These are phyloP conservation scores for Emydoidea blandingii DNA, from an alignment of 2,797 vertebrate genomes.

Conservation along the genomic window DNA sequence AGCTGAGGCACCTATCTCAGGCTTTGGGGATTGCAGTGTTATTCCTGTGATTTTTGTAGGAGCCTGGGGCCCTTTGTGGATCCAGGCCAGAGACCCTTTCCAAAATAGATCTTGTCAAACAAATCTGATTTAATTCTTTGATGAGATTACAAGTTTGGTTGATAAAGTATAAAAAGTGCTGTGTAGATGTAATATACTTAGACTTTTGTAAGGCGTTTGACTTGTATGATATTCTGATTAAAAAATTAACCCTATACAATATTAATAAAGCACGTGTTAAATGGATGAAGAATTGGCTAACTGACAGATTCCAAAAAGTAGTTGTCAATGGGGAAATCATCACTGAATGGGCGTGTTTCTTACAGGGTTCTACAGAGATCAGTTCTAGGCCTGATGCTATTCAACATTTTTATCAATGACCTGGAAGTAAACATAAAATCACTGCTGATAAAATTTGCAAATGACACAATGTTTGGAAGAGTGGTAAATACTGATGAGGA, in stretches of 20 bases:
- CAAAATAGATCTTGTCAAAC: neutral
- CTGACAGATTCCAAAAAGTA: neutral
- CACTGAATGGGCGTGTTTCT: neutral
- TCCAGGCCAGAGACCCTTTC: neutral
- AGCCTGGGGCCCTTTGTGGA: too few species aligned
- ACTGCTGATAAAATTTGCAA: neutral
- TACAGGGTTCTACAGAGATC: neutral
- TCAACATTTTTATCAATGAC: neutral
- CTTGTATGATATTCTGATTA: rapidly evolving
- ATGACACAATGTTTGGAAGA: neutral
- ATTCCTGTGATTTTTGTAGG: too few species aligned
- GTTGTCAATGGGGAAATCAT: neutral
- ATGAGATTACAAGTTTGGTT: neutral
- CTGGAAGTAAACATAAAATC: neutral
- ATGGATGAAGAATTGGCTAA: neutral
- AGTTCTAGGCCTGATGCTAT: neutral
- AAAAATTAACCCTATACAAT: neutral
- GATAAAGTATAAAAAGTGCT: neutral
- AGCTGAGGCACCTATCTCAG: neutral
- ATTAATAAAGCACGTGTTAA: neutral
- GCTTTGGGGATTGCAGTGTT: neutral
- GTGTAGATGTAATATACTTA: neutral
- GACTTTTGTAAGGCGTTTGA: neutral
- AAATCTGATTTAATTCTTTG: neutral
- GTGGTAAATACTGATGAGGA: neutral